phyloP scores from a whole-genome alignment of 2,797 vertebrate genomes.

The Sternotherus odoratus region DNA sequence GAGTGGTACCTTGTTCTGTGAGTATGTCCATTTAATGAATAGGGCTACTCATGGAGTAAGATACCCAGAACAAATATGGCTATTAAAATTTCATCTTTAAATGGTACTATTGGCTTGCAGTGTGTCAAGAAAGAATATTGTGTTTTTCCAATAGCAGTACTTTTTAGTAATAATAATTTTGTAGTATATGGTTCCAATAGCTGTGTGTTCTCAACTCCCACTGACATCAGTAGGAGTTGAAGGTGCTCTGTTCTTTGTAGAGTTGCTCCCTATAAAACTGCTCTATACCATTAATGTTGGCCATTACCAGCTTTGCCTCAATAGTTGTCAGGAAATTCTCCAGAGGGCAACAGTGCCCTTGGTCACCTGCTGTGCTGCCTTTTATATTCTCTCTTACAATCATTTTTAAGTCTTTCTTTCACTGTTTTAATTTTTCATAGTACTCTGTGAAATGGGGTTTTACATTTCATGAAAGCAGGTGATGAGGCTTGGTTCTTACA shows the following conservation, averaged over 20 bases:
- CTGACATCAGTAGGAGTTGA: background rate
- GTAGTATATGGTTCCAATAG: background rate
- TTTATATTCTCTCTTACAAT: background rate
- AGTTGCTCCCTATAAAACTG: background rate
- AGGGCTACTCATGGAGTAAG: background rate
- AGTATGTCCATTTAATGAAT: background rate
- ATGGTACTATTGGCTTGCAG: background rate
- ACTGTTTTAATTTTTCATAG: background rate
- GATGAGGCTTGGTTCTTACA: background rate
- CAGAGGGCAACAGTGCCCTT: background rate
- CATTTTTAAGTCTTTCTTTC: background rate
- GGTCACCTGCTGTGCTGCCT: background rate
- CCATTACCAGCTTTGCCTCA: background rate
- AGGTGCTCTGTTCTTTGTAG: background rate
- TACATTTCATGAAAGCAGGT: background rate
- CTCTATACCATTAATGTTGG: background rate
- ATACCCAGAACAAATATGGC: background rate
- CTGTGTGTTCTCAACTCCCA: background rate
- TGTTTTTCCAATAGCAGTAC: background rate
- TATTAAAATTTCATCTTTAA: background rate
- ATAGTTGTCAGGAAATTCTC: background rate
- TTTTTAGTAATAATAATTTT: background rate
- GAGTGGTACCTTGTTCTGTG: background rate
- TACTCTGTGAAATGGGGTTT: background rate
- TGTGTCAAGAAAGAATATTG: background rate